phyloP scores from a whole-genome alignment of 2,797 vertebrate genomes.

The Enteromius argenteus region DNA sequence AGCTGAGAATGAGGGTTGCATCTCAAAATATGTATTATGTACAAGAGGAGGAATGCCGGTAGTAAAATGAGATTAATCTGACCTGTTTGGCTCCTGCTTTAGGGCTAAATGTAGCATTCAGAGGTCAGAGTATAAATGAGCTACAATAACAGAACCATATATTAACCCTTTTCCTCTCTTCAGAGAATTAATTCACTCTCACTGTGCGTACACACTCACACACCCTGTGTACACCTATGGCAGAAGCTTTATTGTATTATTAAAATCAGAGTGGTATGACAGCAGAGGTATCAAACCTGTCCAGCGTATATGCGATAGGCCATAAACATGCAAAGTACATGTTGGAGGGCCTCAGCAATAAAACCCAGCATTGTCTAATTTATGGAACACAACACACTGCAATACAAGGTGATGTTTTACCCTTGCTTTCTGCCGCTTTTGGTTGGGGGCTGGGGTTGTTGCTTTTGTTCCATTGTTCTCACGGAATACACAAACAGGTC shows the following conservation, averaged over 20 bases:
- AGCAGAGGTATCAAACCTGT: conserved; percentile 78
- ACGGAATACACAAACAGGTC: conserved; percentile 25
- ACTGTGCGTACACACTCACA: conserved; percentile 37
- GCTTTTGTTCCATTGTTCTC: conserved; percentile 36
- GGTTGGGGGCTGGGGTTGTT: conserved; percentile 39
- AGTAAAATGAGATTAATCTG: conserved; percentile 79
- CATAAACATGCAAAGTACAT: conserved; percentile 75
- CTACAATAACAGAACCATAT: conserved; percentile 75
- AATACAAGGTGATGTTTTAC: conserved; percentile 76
- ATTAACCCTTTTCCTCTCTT: conserved; percentile 73
- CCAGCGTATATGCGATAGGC: conserved; percentile 70
- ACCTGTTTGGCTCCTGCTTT: conserved; percentile 75
- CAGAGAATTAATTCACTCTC: conserved; percentile 77
- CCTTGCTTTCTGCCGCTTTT: conserved; percentile 67
- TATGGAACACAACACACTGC: conserved; percentile 77
- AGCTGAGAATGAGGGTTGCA: conserved; percentile 48
- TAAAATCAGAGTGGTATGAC: conserved; percentile 64
- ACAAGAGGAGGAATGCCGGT: conserved; percentile 55
- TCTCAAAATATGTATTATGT: conserved; percentile 58
- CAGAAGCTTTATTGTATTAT: conserved; percentile 82
- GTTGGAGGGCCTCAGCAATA: conserved; percentile 74
- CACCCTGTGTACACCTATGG: conserved; percentile 60
- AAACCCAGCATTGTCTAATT: conserved; percentile 81
- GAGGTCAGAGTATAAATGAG: conserved; percentile 71
- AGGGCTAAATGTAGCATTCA: conserved; percentile 75